Evolutionary conservation across 2,888 invertebrate genomes (phyloP), one percentile per base, ranked within the genome.

Genomic region (Euzophera pinguis): DNA sequence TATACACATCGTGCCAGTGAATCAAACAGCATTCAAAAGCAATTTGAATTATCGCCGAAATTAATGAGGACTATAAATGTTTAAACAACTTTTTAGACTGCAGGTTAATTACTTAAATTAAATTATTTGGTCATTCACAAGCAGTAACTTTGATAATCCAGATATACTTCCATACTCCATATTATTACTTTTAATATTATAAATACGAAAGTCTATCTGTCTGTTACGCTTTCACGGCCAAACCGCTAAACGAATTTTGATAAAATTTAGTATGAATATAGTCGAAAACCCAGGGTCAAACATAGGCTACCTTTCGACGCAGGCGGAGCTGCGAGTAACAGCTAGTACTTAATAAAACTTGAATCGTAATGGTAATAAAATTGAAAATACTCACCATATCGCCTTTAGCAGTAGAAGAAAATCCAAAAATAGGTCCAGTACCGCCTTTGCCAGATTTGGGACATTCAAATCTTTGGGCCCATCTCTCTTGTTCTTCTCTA

Each of bases 401-500:
- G 64, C 71, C 78, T 65, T 73, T 72, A 7, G 73, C 67, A 5
- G 61, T 53, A 13, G 70, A 37, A 0, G 74, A 55, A 50, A 75
- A 74, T 7, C 78, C 78, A 50, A 62, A 69, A 16, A 65, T 34
- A 1, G 17, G 61, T 53, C 7, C 53, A 50, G 14, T 27, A 34
- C 59, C 53, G n/a, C 65, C 50, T 3, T 62, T 55, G 17, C 57
- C 54, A 27, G 61, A 42, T 7, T 63, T 52, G 8, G 59, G 51
- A 58, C 86, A 88, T 5, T 75, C 62, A 51, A 73, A 70, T 29
- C 73, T 67, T 16, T 57, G 52, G 14, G 64, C 51, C 83, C 83
- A 84, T 16, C 59, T 60, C 12, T 61, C 56, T 60, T 81, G 78
- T n/a, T 84, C 74, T n/a, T 65, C 56, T 35, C 47, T 60, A 17